These are phyloP conservation scores for Hypolimnas misippus DNA, from an alignment of 2,888 invertebrate species.

Conservation along the genomic window DNA sequence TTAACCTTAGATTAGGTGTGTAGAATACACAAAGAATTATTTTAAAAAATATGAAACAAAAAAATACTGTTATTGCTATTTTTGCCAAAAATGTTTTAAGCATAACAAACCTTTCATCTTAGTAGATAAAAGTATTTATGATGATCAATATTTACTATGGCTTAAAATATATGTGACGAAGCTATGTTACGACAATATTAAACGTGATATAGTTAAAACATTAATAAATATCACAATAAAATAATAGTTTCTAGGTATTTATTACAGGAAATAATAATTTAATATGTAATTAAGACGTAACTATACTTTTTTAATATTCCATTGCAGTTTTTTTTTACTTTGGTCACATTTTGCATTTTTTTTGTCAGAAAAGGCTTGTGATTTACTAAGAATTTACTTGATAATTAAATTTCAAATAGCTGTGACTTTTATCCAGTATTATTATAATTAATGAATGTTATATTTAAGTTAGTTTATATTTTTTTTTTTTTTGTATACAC, in stretches of 20 bases:
- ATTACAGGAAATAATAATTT: not conserved
- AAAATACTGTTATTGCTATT: too few species aligned
- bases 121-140: not conserved
- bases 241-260: not conserved
- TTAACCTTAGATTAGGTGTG: too few species aligned
- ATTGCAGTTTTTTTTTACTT: not conserved
- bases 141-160: not conserved
- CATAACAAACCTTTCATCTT: too few species aligned
- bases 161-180: not conserved
- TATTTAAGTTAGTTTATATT: not conserved
- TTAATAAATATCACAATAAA: slow-evolving; percentile 1
- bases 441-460: slow-evolving; percentile 20
- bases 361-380: slow-evolving; percentile 33
- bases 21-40: too few species aligned
- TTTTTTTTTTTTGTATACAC: slow-evolving; percentile 6
- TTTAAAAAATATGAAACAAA: too few species aligned
- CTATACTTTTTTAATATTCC: not conserved
- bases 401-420: slow-evolving; percentile 14
- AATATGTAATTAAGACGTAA: not conserved
- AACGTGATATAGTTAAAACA: not conserved
- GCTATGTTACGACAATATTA: slow-evolving; percentile 6
- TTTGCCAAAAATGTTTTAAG: too few species aligned
- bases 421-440: slow-evolving; percentile 34
- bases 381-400: slow-evolving; percentile 30
- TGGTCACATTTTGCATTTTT: not conserved